A percentile compares a stretch with the other conserved stretches of the same genome.
Evolutionary conservation across 1,140 invertebrate species (phyloP).

Genomic region (Magallana gigas): DNA sequence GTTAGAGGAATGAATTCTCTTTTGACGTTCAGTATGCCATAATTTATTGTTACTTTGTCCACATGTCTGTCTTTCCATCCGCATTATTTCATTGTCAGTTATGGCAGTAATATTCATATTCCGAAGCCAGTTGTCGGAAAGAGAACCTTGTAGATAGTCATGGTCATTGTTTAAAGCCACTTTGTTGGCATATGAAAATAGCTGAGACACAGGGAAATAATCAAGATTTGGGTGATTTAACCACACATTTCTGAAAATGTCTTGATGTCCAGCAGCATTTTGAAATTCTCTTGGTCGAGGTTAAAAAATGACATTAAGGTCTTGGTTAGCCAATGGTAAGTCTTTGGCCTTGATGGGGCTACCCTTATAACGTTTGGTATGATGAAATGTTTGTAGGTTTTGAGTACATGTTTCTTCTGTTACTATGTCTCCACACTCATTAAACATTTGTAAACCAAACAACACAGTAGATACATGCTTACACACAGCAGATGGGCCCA

Average conservation of each 20-base stretch:
- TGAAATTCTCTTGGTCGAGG: background rate
- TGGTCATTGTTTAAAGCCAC: conserved; percentile 27
- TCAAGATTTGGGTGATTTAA: conserved; percentile 42
- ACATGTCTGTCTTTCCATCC: no score
- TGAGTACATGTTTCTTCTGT: conserved; percentile 60
- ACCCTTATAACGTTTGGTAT: conserved; percentile 47
- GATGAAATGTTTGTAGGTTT: conserved; percentile 59
- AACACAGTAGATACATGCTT: conserved; percentile 59
- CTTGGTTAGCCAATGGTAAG: conserved; percentile 27
- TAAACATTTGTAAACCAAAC: conserved; percentile 46
- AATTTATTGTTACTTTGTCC: no score
- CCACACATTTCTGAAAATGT: conserved; percentile 53
- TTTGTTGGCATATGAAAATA: no score
- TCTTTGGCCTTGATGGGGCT: conserved; percentile 49
- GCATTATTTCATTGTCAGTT: no score
- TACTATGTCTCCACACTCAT: background rate
- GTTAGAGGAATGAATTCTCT: conserved; percentile 55
- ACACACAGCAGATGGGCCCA: conserved; percentile 56
- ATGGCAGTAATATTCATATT: no score
- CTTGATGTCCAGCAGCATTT: conserved; percentile 6
- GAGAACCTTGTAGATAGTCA: no score
- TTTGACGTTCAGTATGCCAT: background rate
- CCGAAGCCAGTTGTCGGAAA: no score
- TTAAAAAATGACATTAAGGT: conserved; percentile 48
- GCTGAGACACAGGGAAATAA: background rate